Evolutionary conservation across 2,797 vertebrate genomes (phyloP).

Genomic region (Sciurus vulgaris): DNA sequence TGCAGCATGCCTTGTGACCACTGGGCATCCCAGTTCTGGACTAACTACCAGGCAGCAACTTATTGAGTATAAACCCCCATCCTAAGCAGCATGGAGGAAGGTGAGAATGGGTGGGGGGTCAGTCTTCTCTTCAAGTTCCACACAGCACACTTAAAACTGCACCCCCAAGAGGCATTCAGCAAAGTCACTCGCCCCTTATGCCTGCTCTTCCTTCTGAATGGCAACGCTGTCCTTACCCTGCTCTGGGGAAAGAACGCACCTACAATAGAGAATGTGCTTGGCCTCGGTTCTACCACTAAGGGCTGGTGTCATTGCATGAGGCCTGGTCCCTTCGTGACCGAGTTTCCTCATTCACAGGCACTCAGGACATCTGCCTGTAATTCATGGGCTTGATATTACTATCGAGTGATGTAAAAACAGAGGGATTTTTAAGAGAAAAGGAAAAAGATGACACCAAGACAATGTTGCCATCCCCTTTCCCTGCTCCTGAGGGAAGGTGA

Average conservation of each 20-base stretch:
- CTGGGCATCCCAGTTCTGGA: neutral
- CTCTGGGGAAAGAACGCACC: too few species aligned
- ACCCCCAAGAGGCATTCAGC: neutral
- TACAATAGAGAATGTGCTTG: neutral
- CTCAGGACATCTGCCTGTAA: neutral
- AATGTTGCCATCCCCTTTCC: neutral
- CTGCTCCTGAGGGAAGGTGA: accelerated
- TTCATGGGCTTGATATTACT: neutral
- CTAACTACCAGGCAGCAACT: neutral
- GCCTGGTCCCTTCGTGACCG: neutral
- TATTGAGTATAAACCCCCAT: too few species aligned
- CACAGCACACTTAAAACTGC: neutral
- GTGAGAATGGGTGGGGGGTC: accelerated
- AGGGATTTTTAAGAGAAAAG: neutral
- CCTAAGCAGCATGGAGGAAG: too few species aligned
- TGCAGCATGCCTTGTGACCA: neutral
- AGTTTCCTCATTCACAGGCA: neutral
- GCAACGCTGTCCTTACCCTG: neutral
- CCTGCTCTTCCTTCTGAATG: neutral
- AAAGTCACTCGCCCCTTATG: neutral
- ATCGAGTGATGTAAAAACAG: neutral
- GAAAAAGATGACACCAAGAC: neutral
- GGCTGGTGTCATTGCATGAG: neutral
- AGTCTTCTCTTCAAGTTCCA: neutral
- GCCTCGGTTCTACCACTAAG: neutral